Conservation (phyloP, 2,113 vertebrate genomes). For the Candoia aspera region DNA sequence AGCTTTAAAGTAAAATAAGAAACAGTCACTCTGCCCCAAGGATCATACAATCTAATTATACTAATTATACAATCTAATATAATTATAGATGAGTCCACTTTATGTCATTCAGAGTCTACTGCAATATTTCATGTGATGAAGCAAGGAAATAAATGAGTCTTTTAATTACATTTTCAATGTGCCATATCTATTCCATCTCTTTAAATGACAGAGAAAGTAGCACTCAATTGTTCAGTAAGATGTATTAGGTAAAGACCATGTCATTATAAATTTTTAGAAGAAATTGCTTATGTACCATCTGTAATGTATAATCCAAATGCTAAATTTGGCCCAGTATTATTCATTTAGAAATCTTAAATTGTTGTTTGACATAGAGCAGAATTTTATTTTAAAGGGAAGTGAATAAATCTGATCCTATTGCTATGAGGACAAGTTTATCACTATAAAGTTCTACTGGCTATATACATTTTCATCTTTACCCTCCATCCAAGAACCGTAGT, state of each 20-base stretch:
- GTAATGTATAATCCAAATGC: not conserved
- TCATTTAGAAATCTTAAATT: constrained; percentile 10
- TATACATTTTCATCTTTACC: not conserved
- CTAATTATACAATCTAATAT: not conserved
- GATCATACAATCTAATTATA: not conserved
- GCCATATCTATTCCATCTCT: not conserved
- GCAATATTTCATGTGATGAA: not conserved
- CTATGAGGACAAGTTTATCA: not conserved
- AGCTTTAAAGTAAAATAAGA: not conserved
- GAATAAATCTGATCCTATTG: not conserved
- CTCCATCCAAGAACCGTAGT: not conserved
- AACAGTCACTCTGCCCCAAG: constrained; percentile 7
- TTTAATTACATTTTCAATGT: constrained; percentile 3
- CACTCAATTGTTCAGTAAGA: not conserved
- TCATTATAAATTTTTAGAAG: not conserved
- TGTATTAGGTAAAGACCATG: not conserved
- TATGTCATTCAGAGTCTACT: not conserved
- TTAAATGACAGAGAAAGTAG: not conserved
- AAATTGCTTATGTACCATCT: not conserved
- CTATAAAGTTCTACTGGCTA: not conserved
- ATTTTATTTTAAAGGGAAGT: not conserved
- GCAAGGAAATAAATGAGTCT: not conserved
- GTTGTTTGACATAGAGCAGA: not conserved
- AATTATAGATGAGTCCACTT: not conserved
- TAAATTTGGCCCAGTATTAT: constrained; percentile 29